Percentiles rank a stretch among this genome's conserved stretches.
phyloP scores from a whole-genome alignment of 2,113 vertebrate genomes.

The Vireo altiloquus region DNA sequence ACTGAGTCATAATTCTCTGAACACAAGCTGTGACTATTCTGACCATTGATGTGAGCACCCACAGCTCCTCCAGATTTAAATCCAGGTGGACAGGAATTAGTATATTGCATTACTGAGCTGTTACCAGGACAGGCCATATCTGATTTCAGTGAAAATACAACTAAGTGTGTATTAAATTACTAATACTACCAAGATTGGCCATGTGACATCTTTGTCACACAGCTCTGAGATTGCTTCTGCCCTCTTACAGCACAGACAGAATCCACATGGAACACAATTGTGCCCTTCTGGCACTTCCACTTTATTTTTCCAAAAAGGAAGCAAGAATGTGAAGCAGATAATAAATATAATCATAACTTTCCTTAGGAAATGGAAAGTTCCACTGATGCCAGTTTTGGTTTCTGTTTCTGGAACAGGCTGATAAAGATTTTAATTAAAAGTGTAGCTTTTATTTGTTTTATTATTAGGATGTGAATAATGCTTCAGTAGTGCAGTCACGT shows the following conservation, averaged over 20 bases:
- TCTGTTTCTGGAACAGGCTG: background rate
- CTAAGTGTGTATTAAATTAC: background rate
- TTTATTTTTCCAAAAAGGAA: background rate
- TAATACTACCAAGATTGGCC: background rate
- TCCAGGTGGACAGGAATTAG: background rate
- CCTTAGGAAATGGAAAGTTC: background rate
- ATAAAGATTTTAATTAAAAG: slow-evolving; percentile 4
- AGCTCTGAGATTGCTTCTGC: background rate
- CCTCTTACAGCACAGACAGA: background rate
- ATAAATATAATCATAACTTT: background rate
- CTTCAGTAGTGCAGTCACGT: background rate
- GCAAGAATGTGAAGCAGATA: background rate
- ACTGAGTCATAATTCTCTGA: background rate
- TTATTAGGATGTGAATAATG: background rate
- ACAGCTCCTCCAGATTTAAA: background rate
- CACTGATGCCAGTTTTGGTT: background rate
- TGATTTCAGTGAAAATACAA: background rate
- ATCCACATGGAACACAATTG: background rate
- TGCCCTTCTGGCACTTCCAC: background rate
- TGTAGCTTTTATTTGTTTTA: slow-evolving; percentile 32
- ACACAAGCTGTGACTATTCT: background rate
- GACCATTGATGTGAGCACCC: background rate
- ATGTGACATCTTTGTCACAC: background rate
- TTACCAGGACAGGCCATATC: background rate
- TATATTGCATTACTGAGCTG: background rate